Evolutionary conservation across 1,140 invertebrate species (phyloP), one percentile per base, ranked within the genome.

Genomic region (Lasioglossum albipes): DNA sequence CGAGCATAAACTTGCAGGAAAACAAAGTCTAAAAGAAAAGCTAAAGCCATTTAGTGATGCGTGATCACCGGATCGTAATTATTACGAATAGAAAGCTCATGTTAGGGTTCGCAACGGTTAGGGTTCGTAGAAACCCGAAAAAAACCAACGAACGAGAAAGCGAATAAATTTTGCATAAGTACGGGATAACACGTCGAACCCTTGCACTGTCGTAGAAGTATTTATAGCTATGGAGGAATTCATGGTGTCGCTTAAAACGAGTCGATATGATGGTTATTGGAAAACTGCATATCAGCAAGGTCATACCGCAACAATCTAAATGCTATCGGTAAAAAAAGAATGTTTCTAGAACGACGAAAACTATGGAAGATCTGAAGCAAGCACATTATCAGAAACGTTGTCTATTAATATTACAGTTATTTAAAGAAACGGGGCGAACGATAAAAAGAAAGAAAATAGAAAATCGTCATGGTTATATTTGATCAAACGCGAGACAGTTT

Each of bases 191-290:
- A 52, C 67, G 75, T 75, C 42, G 61, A 62, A 71, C 82, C 70
- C 77, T 79, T 81, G 76, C 77, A 74, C 77, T 90, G 82, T 83
- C 86, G 86, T 86, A 77, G 75, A 76, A 84, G 82, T 92, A 92
- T 93, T 93, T 92, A 92, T 93, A 92, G 89, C 87, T 88, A 87
- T 91, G 89, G 92, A 91, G 87, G 89, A 89, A 88, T 92, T 86
- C 87, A 79, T 70, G 90, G 84, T 90, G 87, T 90, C 89, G 88
- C 86, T 36, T 89, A 90, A 91, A 91, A 89, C 86, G 83, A 84
- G 91, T 89, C 89, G 89, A 91, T 49, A 12, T 84, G 84, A 81
- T 90, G 88, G 83, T 89, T 92, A 92, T 92, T 91, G 91, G 92
- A 92, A 92, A 91, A 92, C 84, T 87, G 89, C 90, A 90, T 85